These are phyloP conservation scores for Folsomia candida DNA, from an alignment of 2,888 invertebrate species.

Conservation along the genomic window DNA sequence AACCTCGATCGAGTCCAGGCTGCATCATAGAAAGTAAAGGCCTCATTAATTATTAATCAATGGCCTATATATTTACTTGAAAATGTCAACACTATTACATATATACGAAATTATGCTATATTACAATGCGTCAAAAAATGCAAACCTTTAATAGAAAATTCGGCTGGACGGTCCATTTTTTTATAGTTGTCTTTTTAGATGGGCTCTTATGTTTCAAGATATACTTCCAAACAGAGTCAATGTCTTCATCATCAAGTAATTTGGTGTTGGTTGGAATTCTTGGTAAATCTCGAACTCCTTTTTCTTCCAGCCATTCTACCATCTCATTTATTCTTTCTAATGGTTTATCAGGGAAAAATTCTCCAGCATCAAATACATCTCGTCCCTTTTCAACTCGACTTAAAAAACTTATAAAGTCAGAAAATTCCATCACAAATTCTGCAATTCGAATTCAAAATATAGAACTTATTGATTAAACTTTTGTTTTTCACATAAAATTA, in stretches of 20 bases:
- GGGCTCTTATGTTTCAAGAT: slow-evolving; percentile 18
- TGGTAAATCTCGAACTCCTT: slow-evolving; percentile 41
- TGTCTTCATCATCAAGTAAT: slow-evolving; percentile 50
- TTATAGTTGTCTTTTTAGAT: neutral
- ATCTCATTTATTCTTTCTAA: slow-evolving; percentile 37
- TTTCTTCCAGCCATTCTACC: slow-evolving; percentile 44
- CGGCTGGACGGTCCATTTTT: slow-evolving; percentile 33
- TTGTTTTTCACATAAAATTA: neutral
- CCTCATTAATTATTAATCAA: neutral
- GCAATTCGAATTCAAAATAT: neutral
- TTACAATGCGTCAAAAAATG: neutral
- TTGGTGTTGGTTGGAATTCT: slow-evolving; percentile 46
- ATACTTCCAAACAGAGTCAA: slow-evolving; percentile 45
- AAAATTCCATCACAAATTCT: slow-evolving; percentile 69
- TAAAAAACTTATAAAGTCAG: slow-evolving; percentile 69
- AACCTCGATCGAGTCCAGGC: slow-evolving; percentile 53
- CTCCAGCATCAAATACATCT: slow-evolving; percentile 53
- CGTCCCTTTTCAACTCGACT: slow-evolving; percentile 53
- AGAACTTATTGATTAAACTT: too few relatives aligned
- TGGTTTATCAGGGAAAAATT: slow-evolving; percentile 52
- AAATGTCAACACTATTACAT: neutral
- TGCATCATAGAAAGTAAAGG: slow-evolving; percentile 15
- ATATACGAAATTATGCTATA: neutral
- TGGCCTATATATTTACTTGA: too few relatives aligned
- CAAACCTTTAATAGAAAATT: slow-evolving; percentile 41